These are phyloP conservation scores for Trochalopteron elliotii DNA, from an alignment of 2,113 vertebrate genomes.

Conservation along the genomic window DNA sequence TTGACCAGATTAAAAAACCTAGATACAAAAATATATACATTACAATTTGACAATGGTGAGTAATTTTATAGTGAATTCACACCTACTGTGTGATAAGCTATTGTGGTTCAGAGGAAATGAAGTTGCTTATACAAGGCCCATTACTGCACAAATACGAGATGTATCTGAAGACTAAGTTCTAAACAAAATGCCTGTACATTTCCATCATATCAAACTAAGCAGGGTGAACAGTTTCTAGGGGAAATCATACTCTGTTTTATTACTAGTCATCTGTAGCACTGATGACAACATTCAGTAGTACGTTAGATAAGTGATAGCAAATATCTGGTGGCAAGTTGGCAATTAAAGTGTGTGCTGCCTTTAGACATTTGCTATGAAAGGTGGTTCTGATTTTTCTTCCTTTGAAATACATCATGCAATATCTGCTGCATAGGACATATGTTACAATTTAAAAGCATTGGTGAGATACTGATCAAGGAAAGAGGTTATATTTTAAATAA, in stretches of 20 bases:
- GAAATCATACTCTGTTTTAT: not conserved
- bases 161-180: not conserved
- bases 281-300: not conserved
- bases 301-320: not conserved
- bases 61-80: not conserved
- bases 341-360: not conserved
- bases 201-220: not conserved
- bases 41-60: not conserved
- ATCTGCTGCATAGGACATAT: not conserved
- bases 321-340: not conserved
- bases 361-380: not conserved
- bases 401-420: not conserved
- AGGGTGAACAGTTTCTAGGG: not conserved
- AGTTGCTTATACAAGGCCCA: not conserved
- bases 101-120: not conserved
- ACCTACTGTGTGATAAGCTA: not conserved
- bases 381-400: not conserved
- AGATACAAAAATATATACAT: not conserved
- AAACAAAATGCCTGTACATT: not conserved
- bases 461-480: not conserved
- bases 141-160: not conserved
- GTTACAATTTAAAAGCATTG: not conserved
- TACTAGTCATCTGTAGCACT: not conserved
- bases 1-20: not conserved
- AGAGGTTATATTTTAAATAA: not conserved